phyloP scores from a whole-genome alignment of 2,113 vertebrate genomes.

The Suricata suricatta region DNA sequence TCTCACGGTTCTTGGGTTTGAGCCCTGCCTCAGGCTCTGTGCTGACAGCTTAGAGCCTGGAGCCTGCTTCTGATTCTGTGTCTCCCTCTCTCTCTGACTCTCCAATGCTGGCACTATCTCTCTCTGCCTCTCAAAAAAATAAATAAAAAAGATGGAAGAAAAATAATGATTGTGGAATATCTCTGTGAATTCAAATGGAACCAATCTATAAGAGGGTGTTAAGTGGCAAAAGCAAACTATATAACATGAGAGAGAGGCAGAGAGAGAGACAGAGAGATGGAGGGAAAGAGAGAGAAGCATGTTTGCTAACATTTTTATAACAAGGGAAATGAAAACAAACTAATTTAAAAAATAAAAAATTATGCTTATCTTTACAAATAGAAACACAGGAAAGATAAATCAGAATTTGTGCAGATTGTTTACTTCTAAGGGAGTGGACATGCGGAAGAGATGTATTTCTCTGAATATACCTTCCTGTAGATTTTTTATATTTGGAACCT shows the following conservation, averaged over 20 bases:
- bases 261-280: background rate
- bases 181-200: background rate
- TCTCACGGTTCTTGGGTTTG: too few relatives aligned
- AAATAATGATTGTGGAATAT: background rate
- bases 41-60: too few relatives aligned
- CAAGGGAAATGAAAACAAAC: background rate
- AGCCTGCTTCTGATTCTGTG: too few relatives aligned
- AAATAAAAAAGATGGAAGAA: too few relatives aligned
- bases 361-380: background rate
- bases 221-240: background rate
- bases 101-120: too few relatives aligned
- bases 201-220: background rate
- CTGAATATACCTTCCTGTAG: background rate
- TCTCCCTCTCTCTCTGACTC: too few relatives aligned
- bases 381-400: background rate
- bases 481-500: background rate
- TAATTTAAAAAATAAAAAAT: background rate
- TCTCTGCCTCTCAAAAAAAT: too few relatives aligned
- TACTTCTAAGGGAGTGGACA: background rate
- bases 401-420: background rate
- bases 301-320: background rate
- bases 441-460: fast-evolving
- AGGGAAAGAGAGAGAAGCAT: background rate
- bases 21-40: too few relatives aligned
- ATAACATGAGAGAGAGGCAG: background rate